A percentile compares a stretch with the other conserved stretches of the same genome.
Conservation (phyloP, 2,888 invertebrate genomes). For the Lochmaea crataegi region DNA sequence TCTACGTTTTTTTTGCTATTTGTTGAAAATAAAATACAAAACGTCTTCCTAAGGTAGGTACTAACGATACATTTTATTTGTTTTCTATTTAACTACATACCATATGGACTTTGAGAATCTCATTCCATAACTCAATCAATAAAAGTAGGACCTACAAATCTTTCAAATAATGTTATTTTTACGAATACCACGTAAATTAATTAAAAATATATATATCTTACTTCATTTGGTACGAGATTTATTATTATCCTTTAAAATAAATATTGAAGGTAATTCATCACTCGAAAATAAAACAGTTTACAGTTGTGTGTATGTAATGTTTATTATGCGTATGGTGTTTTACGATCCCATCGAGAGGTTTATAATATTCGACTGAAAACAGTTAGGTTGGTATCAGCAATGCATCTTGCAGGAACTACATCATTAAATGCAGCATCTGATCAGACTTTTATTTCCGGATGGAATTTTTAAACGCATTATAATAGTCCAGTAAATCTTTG, state of each 20-base stretch:
- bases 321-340: conserved; percentile 11
- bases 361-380: conserved; percentile 13
- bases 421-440: neutral
- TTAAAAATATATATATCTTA: conserved; percentile 5
- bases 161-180: neutral
- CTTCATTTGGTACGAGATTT: neutral
- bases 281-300: conserved; percentile 17
- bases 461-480: neutral
- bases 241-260: conserved; percentile 9
- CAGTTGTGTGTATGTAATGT: neutral
- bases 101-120: neutral
- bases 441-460: neutral
- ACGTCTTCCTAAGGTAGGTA: neutral
- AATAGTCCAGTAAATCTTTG: no score
- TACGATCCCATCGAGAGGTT: conserved; percentile 19
- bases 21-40: neutral
- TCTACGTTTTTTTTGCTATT: neutral
- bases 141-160: conserved; percentile 1
- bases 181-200: conserved; percentile 11
- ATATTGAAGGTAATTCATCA: conserved; percentile 19
- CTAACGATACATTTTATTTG: neutral
- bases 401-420: conserved; percentile 2
- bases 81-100: neutral
- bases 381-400: neutral
- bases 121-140: conserved; percentile 5